A percentile compares a stretch with the other conserved stretches of the same genome.
Conservation (phyloP, 2,888 invertebrate species). For the Macrosoma leucophasiata region DNA sequence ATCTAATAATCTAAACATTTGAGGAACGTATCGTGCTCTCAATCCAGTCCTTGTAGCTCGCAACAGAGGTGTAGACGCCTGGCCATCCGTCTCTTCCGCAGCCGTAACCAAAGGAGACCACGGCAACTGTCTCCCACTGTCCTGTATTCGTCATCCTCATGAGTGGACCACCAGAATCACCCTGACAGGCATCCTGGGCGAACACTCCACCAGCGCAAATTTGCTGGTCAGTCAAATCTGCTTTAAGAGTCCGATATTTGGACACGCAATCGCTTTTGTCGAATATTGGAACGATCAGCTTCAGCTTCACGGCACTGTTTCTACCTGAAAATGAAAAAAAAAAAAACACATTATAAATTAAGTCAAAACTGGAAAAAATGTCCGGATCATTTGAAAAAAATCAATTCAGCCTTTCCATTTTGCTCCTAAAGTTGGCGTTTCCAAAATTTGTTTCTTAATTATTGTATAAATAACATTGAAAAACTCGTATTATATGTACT, state of each 20-base stretch:
- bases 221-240: constrained; percentile 71
- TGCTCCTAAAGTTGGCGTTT: too few species aligned
- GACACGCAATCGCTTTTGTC: constrained; percentile 67
- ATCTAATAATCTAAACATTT: constrained; percentile 34
- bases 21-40: constrained; percentile 40
- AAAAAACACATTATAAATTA: constrained; percentile 1
- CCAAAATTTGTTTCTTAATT: too few species aligned
- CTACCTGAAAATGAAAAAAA: constrained; percentile 41
- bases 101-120: constrained; percentile 81
- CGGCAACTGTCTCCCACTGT: constrained; percentile 76
- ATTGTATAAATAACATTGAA: too few species aligned
- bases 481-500: too few species aligned
- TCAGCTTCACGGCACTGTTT: constrained; percentile 77
- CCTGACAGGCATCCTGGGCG: constrained; percentile 82
- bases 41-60: constrained; percentile 79
- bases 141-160: constrained; percentile 74
- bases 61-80: constrained; percentile 80
- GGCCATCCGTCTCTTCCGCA: constrained; percentile 81
- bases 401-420: too few species aligned
- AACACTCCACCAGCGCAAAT: constrained; percentile 83
- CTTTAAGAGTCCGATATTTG: constrained; percentile 65
- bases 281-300: constrained; percentile 76
- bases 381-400: too few species aligned
- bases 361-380: background rate
- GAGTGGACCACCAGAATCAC: constrained; percentile 86